Evolutionary conservation across 2,888 invertebrate genomes (phyloP), one percentile per base, ranked within the genome.

Genomic region (Dichetophora obliterata): DNA sequence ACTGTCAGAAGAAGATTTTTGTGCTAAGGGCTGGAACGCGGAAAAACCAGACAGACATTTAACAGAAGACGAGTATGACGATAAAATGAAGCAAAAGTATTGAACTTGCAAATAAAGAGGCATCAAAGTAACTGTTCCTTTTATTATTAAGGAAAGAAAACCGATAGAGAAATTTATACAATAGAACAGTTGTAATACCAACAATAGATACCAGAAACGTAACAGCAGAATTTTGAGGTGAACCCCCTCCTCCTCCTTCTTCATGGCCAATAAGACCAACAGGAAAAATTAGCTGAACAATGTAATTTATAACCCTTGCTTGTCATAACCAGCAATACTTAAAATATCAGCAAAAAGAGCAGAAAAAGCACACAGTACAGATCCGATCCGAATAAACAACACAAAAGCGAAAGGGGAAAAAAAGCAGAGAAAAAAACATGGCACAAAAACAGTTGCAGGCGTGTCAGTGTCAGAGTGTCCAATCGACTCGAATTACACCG

Each of bases 251-350:
- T 16, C 11, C 19, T 59, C 11, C 19, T 27, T 0, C 59, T 31
- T n/a, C 27, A 6, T 11, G 9, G 9, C 19, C 43, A 24, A 2
- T 3, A 11, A 22, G 66, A 19, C 31, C 70, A 63, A 79, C 59
- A 65, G 79, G 14, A 75, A 76, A 83, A 83, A 85, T 84, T 82
- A 82, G 84, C 83, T 84, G 82, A 84, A 85, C 81, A 83, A 82
- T 82, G 83, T 85, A 84, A 85, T 86, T 86, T 85, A 85, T 85
- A 85, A 84, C 85, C 81, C 84, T 86, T 86, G 83, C 85, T 84
- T 86, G 85, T 85, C 86, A 86, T 85, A 84, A 84, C 82, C 85
- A 85, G 85, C 79, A 82, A 81, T 84, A 24, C n/a, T 16, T 57
- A 37, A 19, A 31, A 54, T 8, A 24, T 14, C 24, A 37, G 16